Evolutionary conservation across 2,113 vertebrate genomes (phyloP).

Genomic region (Tachysurus fulvidraco): DNA sequence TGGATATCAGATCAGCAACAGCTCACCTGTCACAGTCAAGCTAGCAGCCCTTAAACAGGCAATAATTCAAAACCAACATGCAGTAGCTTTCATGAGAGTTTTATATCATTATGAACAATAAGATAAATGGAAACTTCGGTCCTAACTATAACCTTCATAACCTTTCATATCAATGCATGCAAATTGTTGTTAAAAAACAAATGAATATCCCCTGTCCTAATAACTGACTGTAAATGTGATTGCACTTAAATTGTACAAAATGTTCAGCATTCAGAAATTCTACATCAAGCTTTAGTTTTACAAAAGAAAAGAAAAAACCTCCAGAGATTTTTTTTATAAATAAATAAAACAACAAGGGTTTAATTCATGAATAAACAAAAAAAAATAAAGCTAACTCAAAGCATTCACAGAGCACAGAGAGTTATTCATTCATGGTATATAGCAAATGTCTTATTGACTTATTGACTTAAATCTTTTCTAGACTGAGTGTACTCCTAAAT

Average conservation of each 20-base stretch:
- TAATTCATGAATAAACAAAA: background rate
- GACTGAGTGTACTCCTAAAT: too few species aligned
- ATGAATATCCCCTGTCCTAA: background rate
- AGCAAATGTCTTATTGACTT: background rate
- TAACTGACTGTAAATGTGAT: background rate
- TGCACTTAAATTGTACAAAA: background rate
- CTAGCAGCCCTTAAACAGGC: background rate
- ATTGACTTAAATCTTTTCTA: background rate
- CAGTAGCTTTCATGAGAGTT: background rate
- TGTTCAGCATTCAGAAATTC: background rate
- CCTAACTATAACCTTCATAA: background rate
- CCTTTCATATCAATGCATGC: background rate
- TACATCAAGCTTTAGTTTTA: background rate
- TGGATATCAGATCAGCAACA: background rate
- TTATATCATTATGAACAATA: background rate
- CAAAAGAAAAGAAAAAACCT: background rate
- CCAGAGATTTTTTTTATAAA: background rate
- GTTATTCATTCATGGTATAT: background rate
- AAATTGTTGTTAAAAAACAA: background rate
- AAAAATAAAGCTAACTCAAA: background rate
- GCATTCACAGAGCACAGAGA: constrained; percentile 2
- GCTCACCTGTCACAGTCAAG: background rate
- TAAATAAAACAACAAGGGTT: background rate
- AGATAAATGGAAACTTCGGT: background rate
- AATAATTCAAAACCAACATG: background rate